Evolutionary conservation across 2,113 vertebrate genomes (phyloP).

Genomic region (Bombycilla garrulus): DNA sequence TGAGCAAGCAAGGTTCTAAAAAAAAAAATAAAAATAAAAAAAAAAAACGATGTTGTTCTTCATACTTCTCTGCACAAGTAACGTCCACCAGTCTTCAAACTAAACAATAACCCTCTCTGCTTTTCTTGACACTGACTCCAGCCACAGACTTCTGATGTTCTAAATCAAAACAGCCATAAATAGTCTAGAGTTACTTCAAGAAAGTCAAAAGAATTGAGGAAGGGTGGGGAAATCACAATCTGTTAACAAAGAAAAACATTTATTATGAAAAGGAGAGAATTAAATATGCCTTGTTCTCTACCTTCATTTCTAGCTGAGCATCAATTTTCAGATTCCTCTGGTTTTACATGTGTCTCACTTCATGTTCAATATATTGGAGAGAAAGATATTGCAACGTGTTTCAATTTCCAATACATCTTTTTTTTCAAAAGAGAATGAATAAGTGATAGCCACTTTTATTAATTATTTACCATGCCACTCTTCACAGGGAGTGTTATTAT

Average conservation of each 20-base stretch:
- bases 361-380: background rate
- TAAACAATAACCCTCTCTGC: background rate
- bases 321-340: background rate
- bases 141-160: background rate
- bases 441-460: background rate
- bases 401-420: background rate
- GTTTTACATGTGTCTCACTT: background rate
- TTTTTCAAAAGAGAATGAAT: background rate
- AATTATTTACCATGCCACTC: background rate
- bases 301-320: background rate
- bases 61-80: background rate
- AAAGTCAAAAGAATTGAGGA: background rate
- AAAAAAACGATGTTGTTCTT: background rate
- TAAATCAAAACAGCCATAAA: accelerated
- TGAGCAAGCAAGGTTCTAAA: background rate
- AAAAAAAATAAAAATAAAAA: background rate
- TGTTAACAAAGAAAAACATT: background rate
- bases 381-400: background rate
- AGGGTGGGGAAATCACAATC: background rate
- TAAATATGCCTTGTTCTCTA: background rate
- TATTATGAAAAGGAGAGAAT: background rate
- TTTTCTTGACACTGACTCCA: background rate
- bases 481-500: background rate
- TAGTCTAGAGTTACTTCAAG: background rate
- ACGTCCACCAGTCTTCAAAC: background rate